phyloP scores from a whole-genome alignment of 92 coral and sea anemone species.

The Scolanthus callimorphus region DNA sequence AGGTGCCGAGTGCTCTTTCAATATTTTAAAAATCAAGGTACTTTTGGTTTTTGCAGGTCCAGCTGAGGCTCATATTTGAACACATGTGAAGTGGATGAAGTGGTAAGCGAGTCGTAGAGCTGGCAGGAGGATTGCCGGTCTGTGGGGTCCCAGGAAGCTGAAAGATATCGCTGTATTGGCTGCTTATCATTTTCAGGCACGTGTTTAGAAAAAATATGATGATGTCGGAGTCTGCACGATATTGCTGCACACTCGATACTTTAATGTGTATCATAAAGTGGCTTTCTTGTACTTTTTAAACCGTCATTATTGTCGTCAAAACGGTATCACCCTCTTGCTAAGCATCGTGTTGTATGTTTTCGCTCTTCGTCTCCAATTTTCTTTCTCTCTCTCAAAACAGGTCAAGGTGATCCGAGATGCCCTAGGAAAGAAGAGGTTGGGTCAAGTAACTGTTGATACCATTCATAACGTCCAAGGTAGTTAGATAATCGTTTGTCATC shows the following conservation, averaged over 20 bases:
- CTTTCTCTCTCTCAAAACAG: slow-evolving; percentile 27
- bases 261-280: too few species aligned
- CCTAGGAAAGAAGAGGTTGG: slow-evolving; percentile 13
- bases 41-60: too few species aligned
- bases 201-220: neutral
- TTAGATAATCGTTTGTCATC: neutral
- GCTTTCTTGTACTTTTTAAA: too few species aligned
- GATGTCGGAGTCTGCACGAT: too few species aligned
- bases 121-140: slow-evolving; percentile 65
- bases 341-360: too few species aligned
- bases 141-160: slow-evolving; percentile 53
- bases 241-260: too few species aligned
- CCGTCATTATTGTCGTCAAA: too few species aligned
- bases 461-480: slow-evolving; percentile 97
- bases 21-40: too few species aligned
- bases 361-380: too few species aligned
- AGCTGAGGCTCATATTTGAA: slow-evolving; percentile 68
- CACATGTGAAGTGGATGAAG: slow-evolving; percentile 65
- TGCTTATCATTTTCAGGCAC: slow-evolving; percentile 65
- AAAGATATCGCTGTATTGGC: slow-evolving; percentile 67
- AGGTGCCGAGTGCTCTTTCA: too few species aligned
- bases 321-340: too few species aligned
- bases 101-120: slow-evolving; percentile 55
- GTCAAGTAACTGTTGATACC: slow-evolving; percentile 68
- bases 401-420: slow-evolving; percentile 74